A percentile compares a stretch with the other conserved stretches of the same genome.
phyloP scores from a whole-genome alignment of 2,888 invertebrate genomes.

The Cryptosula pallasiana region DNA sequence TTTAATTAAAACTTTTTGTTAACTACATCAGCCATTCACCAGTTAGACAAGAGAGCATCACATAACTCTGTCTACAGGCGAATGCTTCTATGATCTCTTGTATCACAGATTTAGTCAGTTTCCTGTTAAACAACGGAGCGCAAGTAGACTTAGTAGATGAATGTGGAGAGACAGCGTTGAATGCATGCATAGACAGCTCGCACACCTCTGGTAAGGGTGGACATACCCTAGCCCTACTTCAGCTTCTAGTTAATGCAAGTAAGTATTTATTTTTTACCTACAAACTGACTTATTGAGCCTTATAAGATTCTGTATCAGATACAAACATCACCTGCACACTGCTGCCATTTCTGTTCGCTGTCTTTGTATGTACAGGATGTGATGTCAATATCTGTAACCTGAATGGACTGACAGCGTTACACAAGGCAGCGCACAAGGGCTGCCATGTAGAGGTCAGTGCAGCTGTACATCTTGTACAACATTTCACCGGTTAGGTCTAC shows the following conservation, averaged over 20 bases:
- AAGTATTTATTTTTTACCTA: not conserved
- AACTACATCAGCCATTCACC: too few relatives aligned
- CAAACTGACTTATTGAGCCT: too few relatives aligned
- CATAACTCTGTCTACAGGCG: too few relatives aligned
- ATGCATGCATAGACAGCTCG: not conserved
- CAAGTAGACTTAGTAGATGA: not conserved
- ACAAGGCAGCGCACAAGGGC: not conserved
- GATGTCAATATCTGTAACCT: slow-evolving; percentile 2
- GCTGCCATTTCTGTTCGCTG: too few relatives aligned
- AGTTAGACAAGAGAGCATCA: too few relatives aligned
- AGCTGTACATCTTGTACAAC: too few relatives aligned
- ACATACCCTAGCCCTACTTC: not conserved
- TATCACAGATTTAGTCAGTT: not conserved
- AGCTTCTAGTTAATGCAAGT: not conserved
- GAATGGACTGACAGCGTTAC: slow-evolving; percentile 13
- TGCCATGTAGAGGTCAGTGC: not conserved
- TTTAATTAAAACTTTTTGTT: too few relatives aligned
- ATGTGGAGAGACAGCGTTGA: not conserved
- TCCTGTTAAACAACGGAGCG: not conserved
- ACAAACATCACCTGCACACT: too few relatives aligned
- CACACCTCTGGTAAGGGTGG: not conserved
- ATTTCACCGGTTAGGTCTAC: too few relatives aligned
- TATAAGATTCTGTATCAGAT: too few relatives aligned
- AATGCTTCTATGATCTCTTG: too few relatives aligned
- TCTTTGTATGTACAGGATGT: too few relatives aligned